Conservation (phyloP, 2,797 vertebrate genomes). For the Aldrovandia affinis region DNA sequence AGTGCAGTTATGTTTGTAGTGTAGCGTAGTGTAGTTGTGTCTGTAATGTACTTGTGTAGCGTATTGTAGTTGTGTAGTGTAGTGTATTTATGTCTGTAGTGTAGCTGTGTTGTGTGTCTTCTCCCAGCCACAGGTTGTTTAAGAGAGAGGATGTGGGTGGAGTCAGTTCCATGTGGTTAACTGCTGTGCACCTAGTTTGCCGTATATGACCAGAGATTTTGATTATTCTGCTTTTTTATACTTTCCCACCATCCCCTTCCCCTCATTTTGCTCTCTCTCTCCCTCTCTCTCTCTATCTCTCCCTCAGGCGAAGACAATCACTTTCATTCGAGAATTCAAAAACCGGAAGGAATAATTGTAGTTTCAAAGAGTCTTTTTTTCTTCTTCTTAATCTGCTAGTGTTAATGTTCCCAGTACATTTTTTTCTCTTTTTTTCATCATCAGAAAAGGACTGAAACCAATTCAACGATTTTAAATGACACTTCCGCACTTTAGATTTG, state of each 20-base stretch:
- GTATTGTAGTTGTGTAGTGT: not conserved
- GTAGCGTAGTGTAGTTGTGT: not conserved
- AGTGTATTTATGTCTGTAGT: not conserved
- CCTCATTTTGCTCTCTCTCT: not conserved
- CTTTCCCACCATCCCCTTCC: not conserved
- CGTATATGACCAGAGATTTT: slow-evolving; percentile 2
- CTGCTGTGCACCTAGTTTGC: not conserved
- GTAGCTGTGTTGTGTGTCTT: not conserved
- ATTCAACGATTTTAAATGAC: not conserved
- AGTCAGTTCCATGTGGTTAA: slow-evolving; percentile 9
- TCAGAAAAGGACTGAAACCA: not conserved
- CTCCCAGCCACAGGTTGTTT: slow-evolving; percentile 8
- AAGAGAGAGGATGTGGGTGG: slow-evolving; percentile 10
- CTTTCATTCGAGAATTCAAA: not conserved
- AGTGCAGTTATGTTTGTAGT: not conserved
- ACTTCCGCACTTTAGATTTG: too few relatives aligned
- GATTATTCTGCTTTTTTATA: not conserved
- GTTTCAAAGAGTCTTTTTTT: not conserved
- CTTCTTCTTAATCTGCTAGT: not conserved
- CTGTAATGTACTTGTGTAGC: not conserved
- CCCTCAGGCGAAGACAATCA: slow-evolving; percentile 25
- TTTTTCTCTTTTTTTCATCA: not conserved
- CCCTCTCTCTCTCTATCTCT: not conserved
- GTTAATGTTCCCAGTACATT: not conserved
- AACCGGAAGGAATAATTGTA: not conserved